phyloP scores from a whole-genome alignment of 2,888 invertebrate genomes.

The Baronia brevicornis region DNA sequence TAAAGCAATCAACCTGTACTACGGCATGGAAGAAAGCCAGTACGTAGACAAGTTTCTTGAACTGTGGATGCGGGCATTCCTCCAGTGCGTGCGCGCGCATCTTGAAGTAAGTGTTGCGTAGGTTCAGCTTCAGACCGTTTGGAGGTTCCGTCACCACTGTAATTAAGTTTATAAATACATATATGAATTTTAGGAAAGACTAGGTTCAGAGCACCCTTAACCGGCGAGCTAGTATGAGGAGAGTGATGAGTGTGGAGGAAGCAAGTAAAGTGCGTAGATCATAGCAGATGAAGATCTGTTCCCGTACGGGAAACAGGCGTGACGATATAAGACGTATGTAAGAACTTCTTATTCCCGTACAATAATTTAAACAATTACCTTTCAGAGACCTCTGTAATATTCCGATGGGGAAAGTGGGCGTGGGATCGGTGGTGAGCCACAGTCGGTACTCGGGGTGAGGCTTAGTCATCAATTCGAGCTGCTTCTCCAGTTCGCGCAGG shows the following conservation, averaged over 20 bases:
- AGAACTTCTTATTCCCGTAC: not conserved
- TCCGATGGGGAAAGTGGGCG: slow-evolving; percentile 90
- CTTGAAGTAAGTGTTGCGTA: slow-evolving; percentile 92
- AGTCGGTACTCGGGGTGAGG: slow-evolving; percentile 94
- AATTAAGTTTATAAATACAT: slow-evolving; percentile 2
- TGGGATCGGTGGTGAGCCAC: slow-evolving; percentile 95
- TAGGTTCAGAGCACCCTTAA: no score
- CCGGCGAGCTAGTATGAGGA: no score
- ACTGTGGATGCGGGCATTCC: slow-evolving; percentile 84
- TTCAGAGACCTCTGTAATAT: slow-evolving; percentile 90
- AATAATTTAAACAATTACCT: slow-evolving; percentile 59
- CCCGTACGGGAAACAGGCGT: no score
- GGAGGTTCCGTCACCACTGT: slow-evolving; percentile 95
- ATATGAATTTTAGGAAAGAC: not conserved
- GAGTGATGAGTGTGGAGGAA: no score
- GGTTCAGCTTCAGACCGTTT: slow-evolving; percentile 90
- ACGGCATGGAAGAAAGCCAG: slow-evolving; percentile 96
- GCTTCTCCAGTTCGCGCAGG: slow-evolving; percentile 87
- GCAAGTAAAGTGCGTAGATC: no score
- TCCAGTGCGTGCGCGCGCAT: slow-evolving; percentile 84
- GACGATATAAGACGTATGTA: not conserved
- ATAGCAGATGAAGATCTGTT: no score
- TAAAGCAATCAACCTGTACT: slow-evolving; percentile 77
- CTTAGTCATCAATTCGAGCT: slow-evolving; percentile 84
- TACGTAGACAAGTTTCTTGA: slow-evolving; percentile 88